phyloP scores from a whole-genome alignment of 64 coral and sea anemone genomes.

The Cladopsammia gracilis region DNA sequence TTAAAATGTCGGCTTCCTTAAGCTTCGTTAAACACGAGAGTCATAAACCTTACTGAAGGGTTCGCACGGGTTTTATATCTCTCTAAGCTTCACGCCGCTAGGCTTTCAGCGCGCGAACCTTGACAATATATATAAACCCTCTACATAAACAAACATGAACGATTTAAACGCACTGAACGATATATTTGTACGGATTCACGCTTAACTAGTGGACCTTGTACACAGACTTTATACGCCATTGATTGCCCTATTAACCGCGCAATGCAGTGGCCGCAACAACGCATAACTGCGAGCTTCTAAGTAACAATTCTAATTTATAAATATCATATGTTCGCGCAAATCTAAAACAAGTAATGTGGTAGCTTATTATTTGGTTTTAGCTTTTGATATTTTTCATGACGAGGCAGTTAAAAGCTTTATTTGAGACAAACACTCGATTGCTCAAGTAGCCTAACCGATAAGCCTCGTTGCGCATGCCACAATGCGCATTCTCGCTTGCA shows the following conservation, averaged over 20 bases:
- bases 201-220: conserved; percentile 31
- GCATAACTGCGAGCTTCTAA: too few species aligned
- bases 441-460: neutral
- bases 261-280: too few species aligned
- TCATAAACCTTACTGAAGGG: neutral
- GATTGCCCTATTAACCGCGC: neutral
- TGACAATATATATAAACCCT: conserved; percentile 44
- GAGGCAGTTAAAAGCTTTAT: neutral
- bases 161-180: conserved; percentile 23
- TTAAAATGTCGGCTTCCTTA: neutral
- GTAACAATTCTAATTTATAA: too few species aligned
- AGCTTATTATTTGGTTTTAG: neutral
- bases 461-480: neutral
- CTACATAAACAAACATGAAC: conserved; percentile 36
- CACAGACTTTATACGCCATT: conserved; percentile 7
- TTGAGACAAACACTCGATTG: neutral
- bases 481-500: conserved; percentile 8
- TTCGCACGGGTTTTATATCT: neutral
- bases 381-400: neutral
- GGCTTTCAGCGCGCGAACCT: neutral
- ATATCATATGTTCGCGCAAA: too few species aligned
- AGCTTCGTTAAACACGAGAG: neutral
- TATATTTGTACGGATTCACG: conserved; percentile 57
- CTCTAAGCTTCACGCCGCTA: neutral
- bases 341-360: neutral